Evolutionary conservation across 2,113 vertebrate species (phyloP).

Genomic region (Hirundichthys speculiger): DNA sequence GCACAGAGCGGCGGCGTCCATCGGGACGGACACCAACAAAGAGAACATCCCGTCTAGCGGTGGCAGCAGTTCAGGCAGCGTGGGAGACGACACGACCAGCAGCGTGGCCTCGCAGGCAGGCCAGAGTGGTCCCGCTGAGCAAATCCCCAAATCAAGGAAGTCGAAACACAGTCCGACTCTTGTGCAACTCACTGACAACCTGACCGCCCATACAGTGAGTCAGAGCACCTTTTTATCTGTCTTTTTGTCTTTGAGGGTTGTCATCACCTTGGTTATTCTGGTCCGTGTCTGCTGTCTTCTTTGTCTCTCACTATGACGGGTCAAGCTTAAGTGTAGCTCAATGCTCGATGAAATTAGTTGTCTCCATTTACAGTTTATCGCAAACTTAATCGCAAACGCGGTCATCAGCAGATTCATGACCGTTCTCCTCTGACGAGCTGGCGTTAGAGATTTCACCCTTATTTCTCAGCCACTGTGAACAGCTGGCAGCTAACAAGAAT

Average conservation of each 20-base stretch:
- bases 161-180: constrained; percentile 85
- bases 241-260: constrained; percentile 4
- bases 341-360: too few relatives aligned
- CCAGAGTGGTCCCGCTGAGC: constrained; percentile 70
- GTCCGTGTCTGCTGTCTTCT: too few relatives aligned
- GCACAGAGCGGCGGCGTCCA: constrained; percentile 43
- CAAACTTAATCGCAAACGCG: too few relatives aligned
- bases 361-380: too few relatives aligned
- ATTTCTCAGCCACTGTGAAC: too few relatives aligned
- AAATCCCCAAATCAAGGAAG: constrained; percentile 79
- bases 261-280: too few relatives aligned
- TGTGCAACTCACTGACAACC: constrained; percentile 82
- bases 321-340: too few relatives aligned
- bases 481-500: too few relatives aligned
- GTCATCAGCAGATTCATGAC: too few relatives aligned
- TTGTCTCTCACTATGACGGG: too few relatives aligned
- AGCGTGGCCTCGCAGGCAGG: constrained; percentile 59
- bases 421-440: too few relatives aligned
- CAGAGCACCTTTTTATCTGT: not conserved
- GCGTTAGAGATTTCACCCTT: too few relatives aligned
- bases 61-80: constrained; percentile 68
- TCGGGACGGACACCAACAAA: constrained; percentile 86
- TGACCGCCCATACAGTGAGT: constrained; percentile 86
- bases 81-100: constrained; percentile 71
- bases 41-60: constrained; percentile 89